Conservation (phyloP, 2,888 invertebrate genomes). For the Belgica antarctica region DNA sequence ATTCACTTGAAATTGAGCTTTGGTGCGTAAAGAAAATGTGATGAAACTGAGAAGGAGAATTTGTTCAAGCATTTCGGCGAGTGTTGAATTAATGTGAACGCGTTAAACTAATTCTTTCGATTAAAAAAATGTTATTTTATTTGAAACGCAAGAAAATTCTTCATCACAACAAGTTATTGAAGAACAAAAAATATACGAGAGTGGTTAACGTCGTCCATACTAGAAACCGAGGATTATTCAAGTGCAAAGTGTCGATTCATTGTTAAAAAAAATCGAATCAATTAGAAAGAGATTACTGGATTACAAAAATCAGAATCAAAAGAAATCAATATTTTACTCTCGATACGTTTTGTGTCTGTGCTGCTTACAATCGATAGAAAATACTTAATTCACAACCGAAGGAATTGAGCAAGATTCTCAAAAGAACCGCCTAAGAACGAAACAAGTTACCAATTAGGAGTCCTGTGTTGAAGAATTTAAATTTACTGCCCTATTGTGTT, state of each 20-base stretch:
- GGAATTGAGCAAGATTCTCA: no score
- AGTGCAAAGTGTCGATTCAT: neutral
- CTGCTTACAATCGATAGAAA: no score
- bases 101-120: neutral
- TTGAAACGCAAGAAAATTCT: neutral
- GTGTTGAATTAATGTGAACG: neutral
- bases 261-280: neutral
- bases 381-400: no score
- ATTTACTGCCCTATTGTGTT: no score
- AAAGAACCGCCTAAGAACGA: no score
- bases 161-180: neutral
- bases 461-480: no score
- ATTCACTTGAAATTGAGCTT: neutral
- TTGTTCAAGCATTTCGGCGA: neutral
- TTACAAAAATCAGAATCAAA: neutral
- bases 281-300: constrained; percentile 8
- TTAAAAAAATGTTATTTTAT: constrained; percentile 22
- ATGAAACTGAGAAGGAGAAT: neutral
- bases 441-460: no score
- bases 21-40: constrained; percentile 24
- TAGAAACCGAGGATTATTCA: neutral
- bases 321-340: constrained; percentile 24
- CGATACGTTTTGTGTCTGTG: no score
- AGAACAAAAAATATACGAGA: constrained; percentile 8
- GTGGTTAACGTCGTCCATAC: constrained; percentile 7